These are phyloP conservation scores for Chaenocephalus aceratus DNA, from an alignment of 2,113 vertebrate genomes.

Conservation along the genomic window DNA sequence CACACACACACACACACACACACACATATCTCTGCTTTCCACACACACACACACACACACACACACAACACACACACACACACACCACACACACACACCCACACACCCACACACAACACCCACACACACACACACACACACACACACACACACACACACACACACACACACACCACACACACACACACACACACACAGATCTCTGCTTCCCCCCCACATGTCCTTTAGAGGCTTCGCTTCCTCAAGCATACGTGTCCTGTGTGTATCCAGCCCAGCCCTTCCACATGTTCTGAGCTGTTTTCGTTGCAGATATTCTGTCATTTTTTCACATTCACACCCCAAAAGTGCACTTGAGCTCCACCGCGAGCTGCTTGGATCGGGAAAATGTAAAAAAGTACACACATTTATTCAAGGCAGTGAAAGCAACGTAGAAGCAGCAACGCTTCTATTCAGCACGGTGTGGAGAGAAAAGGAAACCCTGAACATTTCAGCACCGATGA, in stretches of 20 bases:
- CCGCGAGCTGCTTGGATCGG: conserved; percentile 41
- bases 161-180: too few relatives aligned
- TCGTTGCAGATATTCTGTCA: conserved; percentile 13
- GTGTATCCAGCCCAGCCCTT: conserved; percentile 18
- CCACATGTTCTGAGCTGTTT: conserved; percentile 36
- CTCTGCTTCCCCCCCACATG: too few relatives aligned
- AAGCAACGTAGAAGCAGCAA: conserved; percentile 45
- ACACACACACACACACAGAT: too few relatives aligned
- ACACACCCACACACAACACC: background rate
- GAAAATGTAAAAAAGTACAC: conserved; percentile 12
- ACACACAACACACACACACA: background rate
- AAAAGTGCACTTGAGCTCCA: conserved; percentile 50
- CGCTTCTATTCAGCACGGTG: conserved; percentile 25
- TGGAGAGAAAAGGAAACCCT: background rate
- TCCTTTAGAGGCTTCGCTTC: background rate
- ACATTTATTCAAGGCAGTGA: conserved; percentile 34
- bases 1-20: too few relatives aligned
- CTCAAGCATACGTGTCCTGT: background rate
- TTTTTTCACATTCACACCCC: conserved; percentile 46
- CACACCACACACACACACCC: too few relatives aligned
- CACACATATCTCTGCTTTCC: too few relatives aligned
- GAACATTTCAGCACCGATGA: conserved; percentile 49
- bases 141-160: too few relatives aligned
- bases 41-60: too few relatives aligned
- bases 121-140: background rate